Evolutionary conservation across 2,797 vertebrate genomes (phyloP), one percentile per base, ranked within the genome.

Genomic region (Momotus momota): DNA sequence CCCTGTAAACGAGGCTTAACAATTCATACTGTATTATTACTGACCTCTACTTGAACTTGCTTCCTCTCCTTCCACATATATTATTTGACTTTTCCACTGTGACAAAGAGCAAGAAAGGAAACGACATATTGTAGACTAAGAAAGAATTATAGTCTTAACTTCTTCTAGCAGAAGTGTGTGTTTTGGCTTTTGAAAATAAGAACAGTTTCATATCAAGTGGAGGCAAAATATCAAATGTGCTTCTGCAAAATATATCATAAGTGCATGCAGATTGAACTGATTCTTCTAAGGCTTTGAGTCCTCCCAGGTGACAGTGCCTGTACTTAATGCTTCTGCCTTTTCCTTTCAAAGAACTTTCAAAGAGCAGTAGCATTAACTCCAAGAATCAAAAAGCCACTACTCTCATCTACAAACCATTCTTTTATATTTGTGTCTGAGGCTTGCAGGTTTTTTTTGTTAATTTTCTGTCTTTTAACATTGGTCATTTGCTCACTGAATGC

Each of bases 41-140:
- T 86, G 88, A 88, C 78, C 94, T 88, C 45, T 67, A 10, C 49
- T 74, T 95, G 91, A 97, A 95, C 96, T 90, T 84, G 91, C 14
- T 90, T 79, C 41, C 23, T 88, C 69, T 88, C 27, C 54, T 86
- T 96, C 80, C 54, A 71, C 31, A 5, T 92, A 35, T 13, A 94
- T 96, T 95, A 90, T 86, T 93, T 12, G 52, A 94, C 48, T 95
- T 96, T 92, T 94, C 93, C 86, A 86, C 67, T 88, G 83, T 88
- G 90, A 88, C 74, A 73, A 25, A 27, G 82, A 86, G 10, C 57
- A 86, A 91, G 88, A 95, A 92, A 85, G 77, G 64, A 95, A 94
- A 82, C 0, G 0, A 82, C 71, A 43, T 70, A 91, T 17, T 90
- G 81, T 60, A 93, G 82, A 67, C 74, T 77, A 17, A 65, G 64